These are phyloP conservation scores for Leucophora obtusa DNA, from an alignment of 2,888 invertebrate genomes.

Conservation along the genomic window DNA sequence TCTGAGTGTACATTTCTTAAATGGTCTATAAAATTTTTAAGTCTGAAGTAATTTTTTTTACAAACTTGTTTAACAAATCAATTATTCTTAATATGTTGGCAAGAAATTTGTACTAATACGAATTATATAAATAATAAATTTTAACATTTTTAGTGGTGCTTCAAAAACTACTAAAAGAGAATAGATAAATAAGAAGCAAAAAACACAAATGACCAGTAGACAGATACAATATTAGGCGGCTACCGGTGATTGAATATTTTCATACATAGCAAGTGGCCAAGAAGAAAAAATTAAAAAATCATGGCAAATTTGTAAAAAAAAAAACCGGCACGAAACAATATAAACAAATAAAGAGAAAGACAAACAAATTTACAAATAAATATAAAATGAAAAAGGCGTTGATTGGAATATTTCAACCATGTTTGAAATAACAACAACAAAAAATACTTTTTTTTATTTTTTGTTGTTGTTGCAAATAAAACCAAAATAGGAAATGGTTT, in stretches of 20 bases:
- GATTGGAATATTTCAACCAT: constrained; percentile 27
- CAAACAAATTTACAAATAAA: background rate
- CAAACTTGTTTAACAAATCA: no score
- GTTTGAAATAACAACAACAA: background rate
- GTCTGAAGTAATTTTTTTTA: no score
- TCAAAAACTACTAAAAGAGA: background rate
- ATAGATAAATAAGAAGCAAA: background rate
- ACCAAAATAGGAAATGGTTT: constrained; percentile 17
- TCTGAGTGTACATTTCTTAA: no score
- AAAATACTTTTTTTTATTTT: no score
- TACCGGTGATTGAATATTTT: constrained; percentile 41
- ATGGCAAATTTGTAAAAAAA: constrained; percentile 34
- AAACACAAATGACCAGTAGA: constrained; percentile 5
- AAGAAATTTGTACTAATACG: background rate
- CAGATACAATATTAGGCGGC: constrained; percentile 31
- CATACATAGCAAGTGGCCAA: background rate
- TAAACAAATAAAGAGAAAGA: background rate
- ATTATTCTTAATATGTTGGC: no score
- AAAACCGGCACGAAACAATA: background rate
- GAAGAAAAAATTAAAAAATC: constrained; percentile 18
- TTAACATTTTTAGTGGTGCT: background rate
- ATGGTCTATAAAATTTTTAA: no score
- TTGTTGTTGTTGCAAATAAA: no score
- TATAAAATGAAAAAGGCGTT: constrained; percentile 37
- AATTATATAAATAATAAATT: background rate